A percentile compares a stretch with the other conserved stretches of the same genome.
Conservation (phyloP, 2,113 vertebrate genomes). For the Bubo bubo region DNA sequence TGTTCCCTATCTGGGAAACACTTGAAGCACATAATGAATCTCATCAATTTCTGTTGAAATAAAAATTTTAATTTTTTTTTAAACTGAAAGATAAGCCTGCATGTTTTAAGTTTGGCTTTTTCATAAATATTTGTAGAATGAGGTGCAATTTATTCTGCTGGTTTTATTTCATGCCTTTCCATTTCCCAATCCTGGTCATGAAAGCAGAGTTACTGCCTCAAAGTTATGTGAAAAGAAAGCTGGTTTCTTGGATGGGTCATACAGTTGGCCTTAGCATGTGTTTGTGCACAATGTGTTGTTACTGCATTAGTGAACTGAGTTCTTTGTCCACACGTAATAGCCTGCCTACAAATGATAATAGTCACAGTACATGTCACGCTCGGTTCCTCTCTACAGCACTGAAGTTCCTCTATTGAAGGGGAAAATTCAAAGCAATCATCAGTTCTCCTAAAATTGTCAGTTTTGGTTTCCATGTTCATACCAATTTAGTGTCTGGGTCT, state of each 20-base stretch:
- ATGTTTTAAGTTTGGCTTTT: not conserved
- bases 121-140: not conserved
- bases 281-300: not conserved
- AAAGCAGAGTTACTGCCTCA: not conserved
- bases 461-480: not conserved
- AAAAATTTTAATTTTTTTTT: not conserved
- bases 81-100: not conserved
- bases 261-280: not conserved
- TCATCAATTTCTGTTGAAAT: not conserved
- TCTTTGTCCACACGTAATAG: not conserved
- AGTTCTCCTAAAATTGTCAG: constrained; percentile 9
- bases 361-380: not conserved
- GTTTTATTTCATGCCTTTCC: not conserved
- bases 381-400: not conserved
- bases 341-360: not conserved
- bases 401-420: not conserved
- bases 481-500: constrained; percentile 19
- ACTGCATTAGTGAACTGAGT: not conserved
- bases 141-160: not conserved
- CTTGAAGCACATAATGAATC: not conserved
- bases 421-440: not conserved
- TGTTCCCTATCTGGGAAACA: not conserved
- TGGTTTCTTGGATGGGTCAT: not conserved
- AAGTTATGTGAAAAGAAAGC: not conserved
- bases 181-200: not conserved